Conservation (phyloP, 2,888 invertebrate species). For the Drosophila anomalata region DNA sequence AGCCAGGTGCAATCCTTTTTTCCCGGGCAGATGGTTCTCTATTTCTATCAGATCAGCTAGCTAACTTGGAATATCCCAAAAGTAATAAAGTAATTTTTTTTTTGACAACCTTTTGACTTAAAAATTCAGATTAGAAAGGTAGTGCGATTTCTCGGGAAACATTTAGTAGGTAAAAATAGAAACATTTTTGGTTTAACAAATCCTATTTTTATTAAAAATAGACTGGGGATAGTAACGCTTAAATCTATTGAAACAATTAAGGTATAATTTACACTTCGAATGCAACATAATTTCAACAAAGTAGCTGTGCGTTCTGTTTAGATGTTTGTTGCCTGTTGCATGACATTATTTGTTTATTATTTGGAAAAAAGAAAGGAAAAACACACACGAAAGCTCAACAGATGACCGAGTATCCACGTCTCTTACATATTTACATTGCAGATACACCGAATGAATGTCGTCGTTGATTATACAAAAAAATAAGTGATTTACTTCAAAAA, state of each 20-base stretch:
- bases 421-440: constrained; percentile 19
- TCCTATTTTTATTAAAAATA: constrained; percentile 10
- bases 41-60: not conserved
- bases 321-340: not conserved
- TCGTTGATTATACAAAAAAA: constrained; percentile 53
- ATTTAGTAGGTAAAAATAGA: not conserved
- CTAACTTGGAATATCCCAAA: not conserved
- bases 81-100: not conserved
- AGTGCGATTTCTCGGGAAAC: not conserved
- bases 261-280: constrained; percentile 11
- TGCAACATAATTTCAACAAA: constrained; percentile 6
- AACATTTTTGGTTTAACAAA: not conserved
- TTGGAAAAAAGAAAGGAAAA: constrained; percentile 7
- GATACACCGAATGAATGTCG: constrained; percentile 15
- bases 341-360: constrained; percentile 3
- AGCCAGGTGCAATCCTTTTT: constrained; percentile 20
- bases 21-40: constrained; percentile 4
- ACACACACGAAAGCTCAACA: constrained; percentile 16
- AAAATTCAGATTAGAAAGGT: not conserved
- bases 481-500: constrained; percentile 60
- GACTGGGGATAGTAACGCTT: constrained; percentile 8
- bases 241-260: constrained; percentile 15
- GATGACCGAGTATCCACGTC: constrained; percentile 13
- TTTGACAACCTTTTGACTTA: constrained; percentile 1
- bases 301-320: not conserved